Evolutionary conservation across 2,113 vertebrate species (phyloP).

Genomic region (Axis porcinus): DNA sequence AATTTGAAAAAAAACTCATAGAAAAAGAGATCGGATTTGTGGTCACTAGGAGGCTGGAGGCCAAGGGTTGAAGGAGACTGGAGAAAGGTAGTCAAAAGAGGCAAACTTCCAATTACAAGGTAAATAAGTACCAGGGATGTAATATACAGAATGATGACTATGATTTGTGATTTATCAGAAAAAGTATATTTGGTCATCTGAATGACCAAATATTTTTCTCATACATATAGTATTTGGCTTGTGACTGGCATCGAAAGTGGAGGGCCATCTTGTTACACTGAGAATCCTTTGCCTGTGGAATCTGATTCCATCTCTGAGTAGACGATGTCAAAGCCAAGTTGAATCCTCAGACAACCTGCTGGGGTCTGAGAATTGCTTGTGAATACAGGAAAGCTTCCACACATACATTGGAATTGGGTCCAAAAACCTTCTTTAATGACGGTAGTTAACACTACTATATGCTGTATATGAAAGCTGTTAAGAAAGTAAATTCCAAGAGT

Average conservation of each 20-base stretch:
- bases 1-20: background rate
- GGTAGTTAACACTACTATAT: background rate
- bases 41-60: background rate
- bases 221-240: background rate
- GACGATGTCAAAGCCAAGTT: background rate
- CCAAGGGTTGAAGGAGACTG: background rate
- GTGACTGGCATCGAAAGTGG: background rate
- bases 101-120: background rate
- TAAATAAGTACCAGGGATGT: background rate
- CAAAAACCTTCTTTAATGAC: background rate
- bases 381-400: background rate
- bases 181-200: background rate
- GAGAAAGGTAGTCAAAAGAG: background rate
- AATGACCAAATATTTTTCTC: background rate
- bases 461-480: background rate
- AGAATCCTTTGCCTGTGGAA: background rate
- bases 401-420: background rate
- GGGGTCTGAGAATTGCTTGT: background rate
- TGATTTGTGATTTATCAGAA: background rate
- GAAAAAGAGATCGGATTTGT: background rate
- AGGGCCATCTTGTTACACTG: background rate
- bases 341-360: background rate
- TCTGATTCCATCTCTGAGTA: background rate
- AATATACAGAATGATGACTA: background rate
- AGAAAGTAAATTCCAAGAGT: background rate